Evolutionary conservation across 2,113 vertebrate genomes (phyloP), one percentile per base, ranked within the genome.

Genomic region (Dipodomys ordii): DNA sequence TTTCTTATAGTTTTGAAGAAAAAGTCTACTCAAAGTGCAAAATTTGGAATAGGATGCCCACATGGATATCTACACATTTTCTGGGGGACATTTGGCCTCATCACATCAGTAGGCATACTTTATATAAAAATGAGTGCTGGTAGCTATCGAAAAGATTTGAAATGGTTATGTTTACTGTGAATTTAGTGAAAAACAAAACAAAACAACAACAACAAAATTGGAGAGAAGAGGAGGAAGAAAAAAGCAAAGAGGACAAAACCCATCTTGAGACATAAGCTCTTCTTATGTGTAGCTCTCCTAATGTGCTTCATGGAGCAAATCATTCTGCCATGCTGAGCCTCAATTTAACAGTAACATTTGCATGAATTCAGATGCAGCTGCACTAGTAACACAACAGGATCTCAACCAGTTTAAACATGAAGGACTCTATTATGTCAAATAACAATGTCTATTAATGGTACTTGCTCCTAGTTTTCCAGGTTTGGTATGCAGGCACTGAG

Each of bases 11-110:
- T 68, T 92, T 73, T 60, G 35, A 64, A 81, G 85, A 87, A 46
- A 65, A 90, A 62, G 30, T 90, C 74, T 67, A 46, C 72, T 85
- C 69, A 80, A 71, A 89, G 53, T 27, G 93, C 27, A 69, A 15
- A 30, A 60, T 78, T 78, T 85, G 78, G 65, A 95, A 81, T 30
- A 69, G 73, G 53, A 69, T 69, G n/a, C 27, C 20, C 15, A 30
- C 18, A 53, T 93, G 49, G 23, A 39, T 76, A 25, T 82, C 32
- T 81, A 71, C n/a, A 76, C 16, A 12, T 90, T 72, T 72, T 27
- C 44, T 72, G n/a, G 46, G 87, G 30, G 65, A 10, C 28, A 46
- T 91, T 89, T 93, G 68, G 39, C 32, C 2, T 82, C 27, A 0
- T 78, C 25, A 69, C 57, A 49, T 28, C 35, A 53, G 2, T 49